A percentile compares a stretch with the other conserved stretches of the same genome.
Conservation (phyloP, 2,113 vertebrate species). For the Thamnaconus septentrionalis region DNA sequence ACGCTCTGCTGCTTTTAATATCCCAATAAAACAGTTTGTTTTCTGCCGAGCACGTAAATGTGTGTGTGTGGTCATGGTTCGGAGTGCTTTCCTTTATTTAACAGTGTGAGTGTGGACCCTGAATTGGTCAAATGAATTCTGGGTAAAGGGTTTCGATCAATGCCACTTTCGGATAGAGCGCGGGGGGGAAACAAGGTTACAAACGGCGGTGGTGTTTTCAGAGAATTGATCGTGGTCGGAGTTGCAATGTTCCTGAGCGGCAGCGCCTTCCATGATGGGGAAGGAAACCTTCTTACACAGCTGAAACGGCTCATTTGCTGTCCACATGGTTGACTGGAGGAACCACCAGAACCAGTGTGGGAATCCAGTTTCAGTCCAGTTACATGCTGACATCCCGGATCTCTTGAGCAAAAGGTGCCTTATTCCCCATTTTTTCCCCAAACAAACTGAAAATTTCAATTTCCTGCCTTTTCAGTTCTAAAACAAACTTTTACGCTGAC, state of each 20-base stretch:
- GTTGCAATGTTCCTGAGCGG: too few species aligned
- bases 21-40: constrained; percentile 26
- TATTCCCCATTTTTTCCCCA: constrained; percentile 1
- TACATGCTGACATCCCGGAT: too few species aligned
- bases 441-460: neutral
- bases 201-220: constrained; percentile 29
- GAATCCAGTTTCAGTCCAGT: too few species aligned
- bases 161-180: constrained; percentile 37
- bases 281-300: too few species aligned
- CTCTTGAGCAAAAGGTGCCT: neutral
- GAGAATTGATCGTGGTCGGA: constrained; percentile 34
- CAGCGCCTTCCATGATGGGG: too few species aligned
- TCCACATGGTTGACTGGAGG: too few species aligned
- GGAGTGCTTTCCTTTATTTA: constrained; percentile 25
- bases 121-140: constrained; percentile 28
- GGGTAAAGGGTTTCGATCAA: constrained; percentile 37
- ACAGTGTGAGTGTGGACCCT: constrained; percentile 37
- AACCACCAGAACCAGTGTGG: too few species aligned
- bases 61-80: too few species aligned
- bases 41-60: neutral
- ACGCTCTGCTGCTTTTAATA: constrained; percentile 41
- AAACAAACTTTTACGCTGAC: constrained; percentile 24
- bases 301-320: too few species aligned
- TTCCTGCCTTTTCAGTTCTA: too few species aligned
- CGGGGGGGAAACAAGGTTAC: constrained; percentile 9